Conservation (phyloP, 2,888 invertebrate genomes). For the Lasioglossum malachurum region DNA sequence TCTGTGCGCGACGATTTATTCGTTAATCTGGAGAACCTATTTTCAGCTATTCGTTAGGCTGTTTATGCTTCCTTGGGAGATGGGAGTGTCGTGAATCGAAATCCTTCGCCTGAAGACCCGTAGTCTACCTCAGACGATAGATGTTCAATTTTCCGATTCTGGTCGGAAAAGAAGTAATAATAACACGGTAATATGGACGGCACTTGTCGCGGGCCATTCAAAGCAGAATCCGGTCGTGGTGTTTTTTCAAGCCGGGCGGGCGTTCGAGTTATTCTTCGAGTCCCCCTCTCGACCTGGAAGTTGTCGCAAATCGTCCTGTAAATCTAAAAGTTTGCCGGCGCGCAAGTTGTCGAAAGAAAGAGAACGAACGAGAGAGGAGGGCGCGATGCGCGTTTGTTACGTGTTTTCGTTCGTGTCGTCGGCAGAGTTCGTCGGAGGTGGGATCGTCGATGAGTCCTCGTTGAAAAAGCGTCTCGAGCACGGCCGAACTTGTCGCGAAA, state of each 20-base stretch:
- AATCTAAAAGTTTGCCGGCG: slow-evolving; percentile 61
- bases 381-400: slow-evolving; percentile 45
- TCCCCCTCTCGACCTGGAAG: slow-evolving; percentile 29
- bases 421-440: slow-evolving; percentile 20
- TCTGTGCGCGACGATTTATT: background rate
- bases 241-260: slow-evolving; percentile 25
- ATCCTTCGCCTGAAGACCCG: too few relatives aligned
- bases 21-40: background rate
- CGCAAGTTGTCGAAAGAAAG: slow-evolving; percentile 47
- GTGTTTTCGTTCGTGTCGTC: slow-evolving; percentile 20
- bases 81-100: too few relatives aligned
- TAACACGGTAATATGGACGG: background rate
- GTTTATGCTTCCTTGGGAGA: too few relatives aligned
- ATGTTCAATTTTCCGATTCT: background rate
- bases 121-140: too few relatives aligned
- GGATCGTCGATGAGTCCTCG: slow-evolving; percentile 47
- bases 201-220: background rate
- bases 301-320: slow-evolving; percentile 57
- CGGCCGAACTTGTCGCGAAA: background rate
- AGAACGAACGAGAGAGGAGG: slow-evolving; percentile 1
- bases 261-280: slow-evolving; percentile 44
- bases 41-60: background rate
- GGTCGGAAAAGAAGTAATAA: background rate
- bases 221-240: background rate
- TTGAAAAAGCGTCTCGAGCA: slow-evolving; percentile 30